Evolutionary conservation across 1,140 invertebrate species (phyloP).

Genomic region (Drosophila ohnishii): DNA sequence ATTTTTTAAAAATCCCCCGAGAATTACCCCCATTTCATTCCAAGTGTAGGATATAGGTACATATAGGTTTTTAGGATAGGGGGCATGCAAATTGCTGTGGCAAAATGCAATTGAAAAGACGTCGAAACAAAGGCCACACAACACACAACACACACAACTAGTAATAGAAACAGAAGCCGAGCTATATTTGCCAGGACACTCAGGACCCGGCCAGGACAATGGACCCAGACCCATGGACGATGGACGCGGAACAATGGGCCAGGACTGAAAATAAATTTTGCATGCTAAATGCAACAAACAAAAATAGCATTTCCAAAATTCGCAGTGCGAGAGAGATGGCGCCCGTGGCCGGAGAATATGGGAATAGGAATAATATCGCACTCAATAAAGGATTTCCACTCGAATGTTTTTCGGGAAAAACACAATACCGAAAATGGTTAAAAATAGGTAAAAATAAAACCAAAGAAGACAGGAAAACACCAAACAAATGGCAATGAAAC

Average conservation of each 20-base stretch:
- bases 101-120: slow-evolving; percentile 57
- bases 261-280: slow-evolving; percentile 69
- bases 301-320: slow-evolving; percentile 20
- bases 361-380: slow-evolving; percentile 31
- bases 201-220: slow-evolving; percentile 13
- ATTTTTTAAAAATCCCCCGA: background rate
- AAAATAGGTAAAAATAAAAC: background rate
- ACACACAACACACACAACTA: slow-evolving; percentile 12
- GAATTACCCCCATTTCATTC: background rate
- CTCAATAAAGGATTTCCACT: slow-evolving; percentile 77
- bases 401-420: slow-evolving; percentile 60
- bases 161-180: slow-evolving; percentile 38
- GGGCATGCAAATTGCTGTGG: slow-evolving; percentile 45
- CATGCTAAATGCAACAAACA: slow-evolving; percentile 71
- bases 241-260: slow-evolving; percentile 50
- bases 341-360: background rate
- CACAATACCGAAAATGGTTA: slow-evolving; percentile 19
- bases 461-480: slow-evolving; percentile 10
- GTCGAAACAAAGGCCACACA: slow-evolving; percentile 34
- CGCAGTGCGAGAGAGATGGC: slow-evolving; percentile 7
- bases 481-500: slow-evolving; percentile 53
- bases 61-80: background rate
- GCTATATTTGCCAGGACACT: slow-evolving; percentile 1
- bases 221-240: slow-evolving; percentile 25
- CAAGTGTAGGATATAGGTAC: background rate